Conservation (phyloP, 2,113 vertebrate species). For the Onychorhynchus coronatus region DNA sequence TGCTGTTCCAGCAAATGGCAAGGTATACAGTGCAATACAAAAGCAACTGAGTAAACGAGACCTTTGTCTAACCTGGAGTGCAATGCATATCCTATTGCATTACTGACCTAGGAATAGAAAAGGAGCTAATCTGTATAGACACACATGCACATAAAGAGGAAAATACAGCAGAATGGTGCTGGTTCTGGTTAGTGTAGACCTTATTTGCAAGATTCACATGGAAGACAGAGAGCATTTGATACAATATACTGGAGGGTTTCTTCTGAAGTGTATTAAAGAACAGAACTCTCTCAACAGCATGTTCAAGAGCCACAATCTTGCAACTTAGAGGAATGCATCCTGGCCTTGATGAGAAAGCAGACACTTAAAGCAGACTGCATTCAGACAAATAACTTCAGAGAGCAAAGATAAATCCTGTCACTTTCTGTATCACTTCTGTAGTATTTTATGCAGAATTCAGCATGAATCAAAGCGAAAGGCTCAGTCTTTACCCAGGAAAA, state of each 20-base stretch:
- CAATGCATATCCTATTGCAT: not conserved
- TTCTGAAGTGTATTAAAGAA: not conserved
- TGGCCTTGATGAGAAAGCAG: not conserved
- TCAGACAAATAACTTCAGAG: not conserved
- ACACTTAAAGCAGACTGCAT: not conserved
- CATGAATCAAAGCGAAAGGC: not conserved
- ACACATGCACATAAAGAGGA: not conserved
- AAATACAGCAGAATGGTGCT: not conserved
- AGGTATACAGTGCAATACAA: not conserved
- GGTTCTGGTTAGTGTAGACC: not conserved
- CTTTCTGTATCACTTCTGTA: not conserved
- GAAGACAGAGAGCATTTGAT: not conserved
- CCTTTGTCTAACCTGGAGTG: not conserved
- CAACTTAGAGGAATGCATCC: not conserved
- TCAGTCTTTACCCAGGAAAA: not conserved
- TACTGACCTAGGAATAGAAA: not conserved
- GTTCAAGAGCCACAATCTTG: not conserved
- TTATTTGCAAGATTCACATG: not conserved
- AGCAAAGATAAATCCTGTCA: not conserved
- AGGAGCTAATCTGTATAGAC: not conserved
- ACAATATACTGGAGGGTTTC: not conserved
- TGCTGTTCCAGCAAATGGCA: not conserved
- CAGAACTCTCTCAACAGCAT: rapidly evolving
- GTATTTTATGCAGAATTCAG: not conserved
- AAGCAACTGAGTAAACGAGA: not conserved